Base-by-base conservation (phyloP, 2,888 invertebrate genomes). In the Hydroisotoma schaefferi region DNA sequence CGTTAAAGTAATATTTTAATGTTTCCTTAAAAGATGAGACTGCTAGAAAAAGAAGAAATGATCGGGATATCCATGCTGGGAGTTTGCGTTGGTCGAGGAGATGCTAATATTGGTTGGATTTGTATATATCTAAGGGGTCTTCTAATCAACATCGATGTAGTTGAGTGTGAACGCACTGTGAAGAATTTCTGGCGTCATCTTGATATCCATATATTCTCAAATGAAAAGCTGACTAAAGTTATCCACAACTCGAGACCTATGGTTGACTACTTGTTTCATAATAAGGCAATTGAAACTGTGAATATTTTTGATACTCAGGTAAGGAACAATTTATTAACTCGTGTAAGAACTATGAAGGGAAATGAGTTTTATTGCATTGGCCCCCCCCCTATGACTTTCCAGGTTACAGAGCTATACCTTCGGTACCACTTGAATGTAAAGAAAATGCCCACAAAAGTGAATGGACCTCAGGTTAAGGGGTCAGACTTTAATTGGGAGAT, bases 181-280 rank as follows among this genome's bases (percentile, higher is more conserved):
- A 3, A 8, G 15, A 25, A 23, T 4, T 46, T 22, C 23, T 46
- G 46, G 46, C 5, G 25, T 25, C 2, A 6, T 4, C 4, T 46
- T 12, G 46, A 46, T 10, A 15, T 8, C 4, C 12, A 46, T 12
- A 23, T 46, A 8, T 46, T 46, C 12, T 3, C 8, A 3, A 46
- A 46, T 46, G 23, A 23, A 12, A 23, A 5, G 25, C 3, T 46
- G 2, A 18, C 20, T 4, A 46, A 46, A 25, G 25, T 46, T 3
- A 25, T 46, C 15, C 25, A 46, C 20, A 25, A 46, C 15, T 15
- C 25, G 6, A 3, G 46, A 8, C 46, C 46, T 46, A 46, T 46
- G 25, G 25, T 46, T 46, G 46, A 46, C 25, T 46, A 23, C 25
- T 46, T 46, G 23, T 46, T 46, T 25, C 46, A 46, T 15, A 4